Evolutionary conservation across 2,113 vertebrate species (phyloP).

Genomic region (Limanda limanda): DNA sequence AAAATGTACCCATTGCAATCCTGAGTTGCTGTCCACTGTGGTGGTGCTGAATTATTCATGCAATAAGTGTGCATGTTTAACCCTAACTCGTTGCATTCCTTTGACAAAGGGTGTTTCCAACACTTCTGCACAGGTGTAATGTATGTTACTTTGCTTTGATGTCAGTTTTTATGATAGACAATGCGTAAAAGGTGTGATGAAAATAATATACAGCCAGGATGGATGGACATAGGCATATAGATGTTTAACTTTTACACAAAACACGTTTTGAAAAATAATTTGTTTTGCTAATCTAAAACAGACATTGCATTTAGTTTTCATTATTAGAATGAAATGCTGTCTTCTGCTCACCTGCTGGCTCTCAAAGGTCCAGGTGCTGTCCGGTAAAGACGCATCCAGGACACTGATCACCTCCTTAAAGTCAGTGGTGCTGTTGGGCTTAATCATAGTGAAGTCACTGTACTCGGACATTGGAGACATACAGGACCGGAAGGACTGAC

Average conservation of each 20-base stretch:
- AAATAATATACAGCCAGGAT: background rate
- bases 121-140: background rate
- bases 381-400: slow-evolving; percentile 76
- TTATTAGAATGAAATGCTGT: background rate
- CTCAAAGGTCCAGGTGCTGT: slow-evolving; percentile 80
- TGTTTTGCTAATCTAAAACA: background rate
- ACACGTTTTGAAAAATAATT: background rate
- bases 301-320: no score
- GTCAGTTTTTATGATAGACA: background rate
- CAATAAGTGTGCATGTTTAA: background rate
- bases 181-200: background rate
- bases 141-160: background rate
- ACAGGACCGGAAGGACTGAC: slow-evolving; percentile 85
- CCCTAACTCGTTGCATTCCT: background rate
- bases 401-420: slow-evolving; percentile 79
- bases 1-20: background rate
- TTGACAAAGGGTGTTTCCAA: background rate
- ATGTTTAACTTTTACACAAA: background rate
- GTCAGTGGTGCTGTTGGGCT: slow-evolving; percentile 80
- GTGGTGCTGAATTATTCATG: slow-evolving; percentile 13
- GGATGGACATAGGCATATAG: background rate
- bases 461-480: slow-evolving; percentile 88
- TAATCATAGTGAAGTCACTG: slow-evolving; percentile 88
- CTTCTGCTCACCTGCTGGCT: slow-evolving; percentile 76
- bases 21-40: slow-evolving; percentile 1